Conservation (phyloP, 1,140 invertebrate genomes). For the Psilanteris sp. region DNA sequence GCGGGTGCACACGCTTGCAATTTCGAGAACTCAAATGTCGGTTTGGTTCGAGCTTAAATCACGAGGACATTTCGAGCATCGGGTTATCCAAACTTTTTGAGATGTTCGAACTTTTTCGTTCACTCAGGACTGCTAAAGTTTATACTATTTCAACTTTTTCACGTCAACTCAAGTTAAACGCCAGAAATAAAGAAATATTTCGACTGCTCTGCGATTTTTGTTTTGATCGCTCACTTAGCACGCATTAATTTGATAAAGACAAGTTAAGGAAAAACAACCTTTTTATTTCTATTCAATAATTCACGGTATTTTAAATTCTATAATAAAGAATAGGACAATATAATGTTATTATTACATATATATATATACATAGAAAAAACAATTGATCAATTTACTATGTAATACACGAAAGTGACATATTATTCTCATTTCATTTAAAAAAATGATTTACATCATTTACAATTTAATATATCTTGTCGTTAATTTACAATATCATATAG, state of each 20-base stretch:
- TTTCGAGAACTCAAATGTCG: constrained; percentile 59
- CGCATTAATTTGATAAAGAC: constrained; percentile 3
- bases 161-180: constrained; percentile 51
- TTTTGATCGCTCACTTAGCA: constrained; percentile 24
- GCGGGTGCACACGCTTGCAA: constrained; percentile 52
- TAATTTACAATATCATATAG: too few species aligned
- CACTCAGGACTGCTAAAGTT: constrained; percentile 46
- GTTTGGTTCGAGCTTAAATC: constrained; percentile 57
- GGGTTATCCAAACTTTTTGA: constrained; percentile 61
- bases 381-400: too few species aligned
- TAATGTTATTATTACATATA: too few species aligned
- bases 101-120: constrained; percentile 56
- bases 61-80: constrained; percentile 60
- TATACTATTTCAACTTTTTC: constrained; percentile 57
- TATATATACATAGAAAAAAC: too few species aligned
- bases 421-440: too few species aligned
- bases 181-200: constrained; percentile 47
- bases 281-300: too few species aligned
- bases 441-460: too few species aligned
- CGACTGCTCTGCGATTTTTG: constrained; percentile 22
- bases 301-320: too few species aligned
- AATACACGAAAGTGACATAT: too few species aligned
- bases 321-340: too few species aligned
- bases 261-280: too few species aligned
- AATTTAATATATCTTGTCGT: too few species aligned